phyloP scores from a whole-genome alignment of 1,140 invertebrate genomes.

The Dufourea novaeangliae region DNA sequence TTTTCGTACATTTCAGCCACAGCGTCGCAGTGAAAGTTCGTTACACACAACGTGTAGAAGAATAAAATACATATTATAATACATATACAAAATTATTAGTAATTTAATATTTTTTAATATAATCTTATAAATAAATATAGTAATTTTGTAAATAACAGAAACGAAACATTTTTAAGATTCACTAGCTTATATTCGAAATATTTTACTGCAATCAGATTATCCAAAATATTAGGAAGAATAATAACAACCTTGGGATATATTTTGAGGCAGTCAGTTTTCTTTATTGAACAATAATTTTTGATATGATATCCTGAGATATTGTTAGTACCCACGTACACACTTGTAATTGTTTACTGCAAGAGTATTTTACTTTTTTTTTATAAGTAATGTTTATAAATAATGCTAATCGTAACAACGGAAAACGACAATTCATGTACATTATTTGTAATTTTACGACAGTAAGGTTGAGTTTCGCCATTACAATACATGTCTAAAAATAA shows the following conservation, averaged over 20 bases:
- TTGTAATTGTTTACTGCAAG: slow-evolving; percentile 13
- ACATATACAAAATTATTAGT: no score
- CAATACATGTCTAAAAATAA: not conserved
- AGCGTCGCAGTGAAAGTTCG: no score
- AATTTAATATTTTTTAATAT: no score
- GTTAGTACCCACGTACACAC: not conserved
- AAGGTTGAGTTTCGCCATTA: not conserved
- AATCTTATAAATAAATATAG: not conserved
- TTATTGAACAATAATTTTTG: slow-evolving; percentile 3
- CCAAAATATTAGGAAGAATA: not conserved
- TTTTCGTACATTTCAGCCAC: no score
- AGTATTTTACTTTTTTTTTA: slow-evolving; percentile 15
- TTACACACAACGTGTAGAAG: no score
- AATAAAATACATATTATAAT: no score
- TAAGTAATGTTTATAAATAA: slow-evolving; percentile 9
- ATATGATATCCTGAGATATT: not conserved
- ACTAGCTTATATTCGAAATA: not conserved
- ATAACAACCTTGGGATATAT: not conserved
- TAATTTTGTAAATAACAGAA: slow-evolving; percentile 6
- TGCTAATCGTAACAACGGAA: not conserved
- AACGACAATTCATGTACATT: not conserved
- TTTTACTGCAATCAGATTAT: not conserved
- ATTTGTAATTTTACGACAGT: not conserved
- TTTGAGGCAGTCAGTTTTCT: slow-evolving; percentile 16
- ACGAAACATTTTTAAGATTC: not conserved